Conservation (phyloP, 2,888 invertebrate species). For the Atrina japonica region DNA sequence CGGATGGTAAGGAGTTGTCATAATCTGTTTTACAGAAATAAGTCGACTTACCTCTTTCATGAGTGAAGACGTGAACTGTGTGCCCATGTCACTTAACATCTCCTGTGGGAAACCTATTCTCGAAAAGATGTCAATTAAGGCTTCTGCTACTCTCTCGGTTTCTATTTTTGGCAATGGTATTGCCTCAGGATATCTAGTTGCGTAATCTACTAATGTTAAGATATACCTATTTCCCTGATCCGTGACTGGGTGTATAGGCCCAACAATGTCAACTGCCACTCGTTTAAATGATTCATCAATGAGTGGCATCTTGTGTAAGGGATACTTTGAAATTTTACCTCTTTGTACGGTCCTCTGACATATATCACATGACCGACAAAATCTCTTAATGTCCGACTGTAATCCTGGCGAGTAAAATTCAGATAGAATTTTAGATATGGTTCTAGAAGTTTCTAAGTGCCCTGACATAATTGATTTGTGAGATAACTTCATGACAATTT, state of each 20-base stretch:
- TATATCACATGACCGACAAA: conserved; percentile 51
- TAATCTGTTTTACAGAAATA: conserved; percentile 38
- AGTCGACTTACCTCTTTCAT: too few species aligned
- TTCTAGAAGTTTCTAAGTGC: conserved; percentile 33
- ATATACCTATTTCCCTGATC: too few species aligned
- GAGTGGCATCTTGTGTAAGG: conserved; percentile 40
- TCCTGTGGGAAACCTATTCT: too few species aligned
- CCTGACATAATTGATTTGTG: conserved; percentile 45
- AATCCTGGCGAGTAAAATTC: conserved; percentile 55
- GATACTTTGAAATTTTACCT: conserved; percentile 37
- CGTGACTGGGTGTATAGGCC: conserved; percentile 55
- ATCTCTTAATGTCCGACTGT: conserved; percentile 34
- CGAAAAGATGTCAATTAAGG: too few species aligned
- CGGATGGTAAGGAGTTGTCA: conserved; percentile 48
- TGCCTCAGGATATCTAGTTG: too few species aligned
- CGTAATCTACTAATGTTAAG: too few species aligned
- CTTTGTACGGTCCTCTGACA: conserved; percentile 45
- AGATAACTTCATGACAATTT: conserved; percentile 30
- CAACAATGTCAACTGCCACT: conserved; percentile 55
- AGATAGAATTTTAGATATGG: conserved; percentile 29
- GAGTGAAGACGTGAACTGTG: too few species aligned
- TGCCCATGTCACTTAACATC: conserved; percentile 55
- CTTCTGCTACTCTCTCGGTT: too few species aligned
- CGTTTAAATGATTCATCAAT: conserved; percentile 49
- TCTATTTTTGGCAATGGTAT: too few species aligned